These are phyloP conservation scores for Hypomecis atomaria DNA, from an alignment of 2,888 invertebrate species.

Conservation along the genomic window DNA sequence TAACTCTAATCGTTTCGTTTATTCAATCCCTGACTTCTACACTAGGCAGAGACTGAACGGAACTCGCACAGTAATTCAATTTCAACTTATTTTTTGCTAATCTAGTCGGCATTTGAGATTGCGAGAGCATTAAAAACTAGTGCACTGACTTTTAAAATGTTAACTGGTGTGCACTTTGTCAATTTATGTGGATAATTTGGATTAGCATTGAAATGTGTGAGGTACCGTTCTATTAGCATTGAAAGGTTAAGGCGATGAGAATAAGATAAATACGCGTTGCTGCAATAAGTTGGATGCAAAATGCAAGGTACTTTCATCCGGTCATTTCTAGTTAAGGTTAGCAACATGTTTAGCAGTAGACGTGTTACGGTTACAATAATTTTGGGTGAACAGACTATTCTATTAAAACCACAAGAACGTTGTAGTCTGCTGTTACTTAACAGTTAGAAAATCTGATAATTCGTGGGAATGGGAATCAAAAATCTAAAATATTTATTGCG, in stretches of 20 bases:
- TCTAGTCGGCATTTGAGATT: constrained; percentile 7
- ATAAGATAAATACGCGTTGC: too few relatives aligned
- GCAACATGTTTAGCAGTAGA: too few relatives aligned
- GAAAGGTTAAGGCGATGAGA: background rate
- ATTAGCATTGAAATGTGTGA: constrained; percentile 8
- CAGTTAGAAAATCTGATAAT: too few relatives aligned
- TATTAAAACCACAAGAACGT: too few relatives aligned
- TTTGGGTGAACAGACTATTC: too few relatives aligned
- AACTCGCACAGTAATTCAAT: constrained; percentile 13
- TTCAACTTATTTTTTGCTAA: constrained; percentile 4
- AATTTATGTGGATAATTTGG: constrained; percentile 6
- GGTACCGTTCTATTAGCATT: background rate
- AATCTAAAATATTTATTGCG: too few relatives aligned
- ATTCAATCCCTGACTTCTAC: background rate
- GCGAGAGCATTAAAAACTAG: constrained; percentile 11
- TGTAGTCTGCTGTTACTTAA: too few relatives aligned
- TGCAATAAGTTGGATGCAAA: too few relatives aligned
- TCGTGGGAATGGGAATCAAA: too few relatives aligned
- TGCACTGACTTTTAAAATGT: constrained; percentile 17
- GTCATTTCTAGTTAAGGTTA: too few relatives aligned
- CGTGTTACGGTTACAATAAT: too few relatives aligned
- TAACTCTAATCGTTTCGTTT: too few relatives aligned
- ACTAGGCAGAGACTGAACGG: constrained; percentile 12
- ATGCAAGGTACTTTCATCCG: background rate
- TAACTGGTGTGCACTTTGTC: constrained; percentile 5